Base-by-base conservation (phyloP, 2,888 invertebrate genomes). In the Agonopterix subpropinquella region DNA sequence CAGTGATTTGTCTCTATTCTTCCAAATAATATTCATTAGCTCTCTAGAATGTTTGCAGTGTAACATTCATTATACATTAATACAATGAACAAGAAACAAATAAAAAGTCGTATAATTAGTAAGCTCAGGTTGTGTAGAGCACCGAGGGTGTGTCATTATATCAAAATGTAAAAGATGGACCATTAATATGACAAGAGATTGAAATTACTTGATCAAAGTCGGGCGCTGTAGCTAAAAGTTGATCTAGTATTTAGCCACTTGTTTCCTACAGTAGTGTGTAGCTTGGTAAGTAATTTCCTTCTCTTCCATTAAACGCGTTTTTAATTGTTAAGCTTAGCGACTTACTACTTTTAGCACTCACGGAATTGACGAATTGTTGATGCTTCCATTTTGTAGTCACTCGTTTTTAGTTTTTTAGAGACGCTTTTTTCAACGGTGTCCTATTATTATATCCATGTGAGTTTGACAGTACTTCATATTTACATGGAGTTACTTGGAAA, bases 121-220 rank as follows among this genome's bases (percentile, higher is more conserved):
- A 64, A 76, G 73, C 61, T 67, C 69, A 65, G 80, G 81, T 82
- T 83, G 83, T 83, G 80, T 74, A 58, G 62, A 68, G 70, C 77
- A 76, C 73, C 70, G 63, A 56, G 64, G 61, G 74, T 77, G 80
- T 77, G 75, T 73, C 66, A 64, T 73, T 80, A 81, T 85, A 86
- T 86, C 83, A 80, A 81, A 77, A 73, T 71, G 83, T 82, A 84
- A 85, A 85, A 85, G 80, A 83, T 77, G 86, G 87, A 87, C 87
- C 87, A 87, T 80, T 81, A 63, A 63, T 64, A 54, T 60, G 60
- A 63, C 64, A 67, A 28, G 67, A 60, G 64, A 62, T 64, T 56
- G 59, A 66, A 75, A 76, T 77, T 73, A 77, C 64, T 64, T 55
- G 58, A 47, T 39, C 13, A 13, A 42, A 13, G 42, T 42, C 28